These are phyloP conservation scores for Apteryx owenii DNA, from an alignment of 2,113 vertebrate genomes.

Conservation along the genomic window DNA sequence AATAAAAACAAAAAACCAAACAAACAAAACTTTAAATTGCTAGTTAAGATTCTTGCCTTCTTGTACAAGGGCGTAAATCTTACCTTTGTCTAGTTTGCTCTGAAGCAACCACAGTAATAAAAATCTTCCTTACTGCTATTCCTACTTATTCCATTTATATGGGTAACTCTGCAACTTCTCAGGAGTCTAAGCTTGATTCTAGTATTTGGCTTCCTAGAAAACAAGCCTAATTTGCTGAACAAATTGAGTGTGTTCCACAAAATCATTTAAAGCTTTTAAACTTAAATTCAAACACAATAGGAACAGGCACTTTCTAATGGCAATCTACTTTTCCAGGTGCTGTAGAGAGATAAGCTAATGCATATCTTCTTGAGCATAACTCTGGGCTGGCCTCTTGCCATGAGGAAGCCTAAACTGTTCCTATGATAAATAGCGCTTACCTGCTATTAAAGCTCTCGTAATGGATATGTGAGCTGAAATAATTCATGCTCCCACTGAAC, in stretches of 20 bases:
- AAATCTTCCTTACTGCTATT: not conserved
- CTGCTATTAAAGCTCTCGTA: not conserved
- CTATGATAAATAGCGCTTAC: not conserved
- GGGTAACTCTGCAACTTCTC: not conserved
- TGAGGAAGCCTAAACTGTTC: not conserved
- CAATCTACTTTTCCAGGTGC: not conserved
- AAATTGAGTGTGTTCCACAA: not conserved
- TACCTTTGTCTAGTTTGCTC: not conserved
- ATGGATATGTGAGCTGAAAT: not conserved
- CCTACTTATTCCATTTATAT: not conserved
- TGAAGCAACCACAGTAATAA: not conserved
- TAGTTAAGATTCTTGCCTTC: not conserved
- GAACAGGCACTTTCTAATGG: not conserved
- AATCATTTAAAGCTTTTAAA: not conserved
- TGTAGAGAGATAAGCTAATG: not conserved
- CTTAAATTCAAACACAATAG: not conserved
- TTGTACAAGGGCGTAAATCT: not conserved
- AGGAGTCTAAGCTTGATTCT: not conserved
- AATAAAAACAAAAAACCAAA: not conserved
- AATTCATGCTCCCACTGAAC: too few species aligned
- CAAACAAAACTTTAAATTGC: not conserved
- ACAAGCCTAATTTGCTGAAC: not conserved
- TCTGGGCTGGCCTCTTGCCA: not conserved
- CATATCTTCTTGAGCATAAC: too few species aligned
- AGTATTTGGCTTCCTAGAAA: not conserved